Evolutionary conservation across 1,140 invertebrate species (phyloP).

Genomic region (Thaumatotibia leucotreta): DNA sequence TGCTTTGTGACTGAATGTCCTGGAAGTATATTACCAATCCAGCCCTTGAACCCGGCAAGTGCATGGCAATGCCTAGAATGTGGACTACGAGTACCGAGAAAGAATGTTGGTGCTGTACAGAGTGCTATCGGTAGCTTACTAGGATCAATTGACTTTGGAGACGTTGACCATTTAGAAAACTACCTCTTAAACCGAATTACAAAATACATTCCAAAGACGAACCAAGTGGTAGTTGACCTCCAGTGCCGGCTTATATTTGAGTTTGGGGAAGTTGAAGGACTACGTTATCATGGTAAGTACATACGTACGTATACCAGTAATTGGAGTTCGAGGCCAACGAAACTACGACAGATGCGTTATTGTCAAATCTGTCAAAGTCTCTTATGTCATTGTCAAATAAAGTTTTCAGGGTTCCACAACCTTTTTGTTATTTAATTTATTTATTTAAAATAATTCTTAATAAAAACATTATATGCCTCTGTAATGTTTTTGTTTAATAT

Average conservation of each 20-base stretch:
- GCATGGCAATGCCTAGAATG: conserved; percentile 76
- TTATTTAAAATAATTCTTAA: too few species aligned
- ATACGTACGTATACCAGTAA: conserved; percentile 10
- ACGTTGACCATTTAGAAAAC: conserved; percentile 64
- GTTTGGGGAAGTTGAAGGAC: conserved; percentile 53
- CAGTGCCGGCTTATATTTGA: conserved; percentile 68
- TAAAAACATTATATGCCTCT: too few species aligned
- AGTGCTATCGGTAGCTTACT: conserved; percentile 68
- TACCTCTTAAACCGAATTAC: conserved; percentile 65
- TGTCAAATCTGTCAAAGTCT: too few species aligned
- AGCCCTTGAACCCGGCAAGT: conserved; percentile 57
- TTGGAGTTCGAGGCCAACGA: too few species aligned
- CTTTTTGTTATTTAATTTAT: too few species aligned
- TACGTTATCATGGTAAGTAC: conserved; percentile 62
- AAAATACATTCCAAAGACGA: conserved; percentile 70
- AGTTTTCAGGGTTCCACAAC: too few species aligned
- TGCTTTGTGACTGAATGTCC: conserved; percentile 70
- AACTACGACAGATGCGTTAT: too few species aligned
- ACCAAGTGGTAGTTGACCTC: conserved; percentile 75
- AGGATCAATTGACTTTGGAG: conserved; percentile 58
- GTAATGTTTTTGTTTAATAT: too few species aligned
- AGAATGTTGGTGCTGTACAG: conserved; percentile 65
- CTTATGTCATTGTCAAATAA: too few species aligned
- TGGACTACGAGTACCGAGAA: conserved; percentile 48
- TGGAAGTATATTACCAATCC: conserved; percentile 65